phyloP scores from a whole-genome alignment of 2,888 invertebrate species.

The Pseudeuparius sepicola region DNA sequence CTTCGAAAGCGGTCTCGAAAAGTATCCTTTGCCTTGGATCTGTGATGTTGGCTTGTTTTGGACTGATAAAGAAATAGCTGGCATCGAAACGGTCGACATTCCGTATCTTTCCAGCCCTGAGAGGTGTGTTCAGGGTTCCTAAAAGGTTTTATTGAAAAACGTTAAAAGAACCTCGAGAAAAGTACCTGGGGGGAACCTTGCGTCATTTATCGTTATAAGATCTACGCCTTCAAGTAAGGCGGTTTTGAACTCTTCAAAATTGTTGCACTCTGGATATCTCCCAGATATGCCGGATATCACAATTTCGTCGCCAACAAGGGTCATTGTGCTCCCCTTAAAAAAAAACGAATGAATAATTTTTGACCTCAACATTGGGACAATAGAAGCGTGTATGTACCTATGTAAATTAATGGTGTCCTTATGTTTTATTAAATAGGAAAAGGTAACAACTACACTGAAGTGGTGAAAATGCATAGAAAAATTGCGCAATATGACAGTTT shows the following conservation, averaged over 20 bases:
- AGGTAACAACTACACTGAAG: no score
- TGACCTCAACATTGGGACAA: no score
- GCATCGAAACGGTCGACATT: conserved; percentile 27
- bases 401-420: no score
- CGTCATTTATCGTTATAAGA: conserved; percentile 66
- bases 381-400: no score
- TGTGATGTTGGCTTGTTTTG: conserved; percentile 24
- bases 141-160: no score
- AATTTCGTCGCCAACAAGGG: conserved; percentile 28
- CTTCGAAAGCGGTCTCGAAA: conserved; percentile 26
- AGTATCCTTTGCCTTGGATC: conserved; percentile 27
- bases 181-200: conserved; percentile 54
- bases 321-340: no score
- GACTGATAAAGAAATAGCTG: conserved; percentile 25
- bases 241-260: conserved; percentile 46
- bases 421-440: no score
- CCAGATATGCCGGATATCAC: conserved; percentile 47
- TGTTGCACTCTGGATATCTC: conserved; percentile 52
- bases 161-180: no score
- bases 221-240: conserved; percentile 46
- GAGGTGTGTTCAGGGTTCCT: conserved; percentile 16
- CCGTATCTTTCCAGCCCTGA: conserved; percentile 21
- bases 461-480: no score
- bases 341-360: no score
- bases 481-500: no score